Evolutionary conservation across 1,140 invertebrate species (phyloP).

Genomic region (fruit fly (Drosophila melanogaster)): DNA sequence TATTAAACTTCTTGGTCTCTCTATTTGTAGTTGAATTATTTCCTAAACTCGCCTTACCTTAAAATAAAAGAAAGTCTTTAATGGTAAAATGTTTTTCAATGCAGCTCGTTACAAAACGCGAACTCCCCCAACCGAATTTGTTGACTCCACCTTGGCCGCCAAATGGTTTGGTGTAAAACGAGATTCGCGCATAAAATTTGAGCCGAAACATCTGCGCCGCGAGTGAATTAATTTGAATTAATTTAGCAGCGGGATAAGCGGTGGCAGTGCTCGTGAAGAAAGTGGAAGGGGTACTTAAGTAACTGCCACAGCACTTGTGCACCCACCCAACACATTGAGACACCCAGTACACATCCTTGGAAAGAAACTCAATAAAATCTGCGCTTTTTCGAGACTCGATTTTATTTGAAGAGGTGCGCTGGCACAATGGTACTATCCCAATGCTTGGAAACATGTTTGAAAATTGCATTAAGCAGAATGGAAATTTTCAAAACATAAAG

Average conservation of each 20-base stretch:
- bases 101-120: background rate
- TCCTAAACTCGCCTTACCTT: no score
- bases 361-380: conserved; percentile 67
- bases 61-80: background rate
- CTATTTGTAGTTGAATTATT: no score
- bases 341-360: conserved; percentile 59
- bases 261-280: conserved; percentile 7
- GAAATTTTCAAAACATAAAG: background rate
- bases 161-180: conserved; percentile 75
- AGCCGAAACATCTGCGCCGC: conserved; percentile 80
- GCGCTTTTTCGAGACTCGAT: conserved; percentile 5
- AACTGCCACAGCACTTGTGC: conserved; percentile 70
- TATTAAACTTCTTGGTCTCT: no score
- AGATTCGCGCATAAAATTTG: conserved; percentile 81
- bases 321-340: conserved; percentile 46
- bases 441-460: background rate
- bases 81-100: background rate
- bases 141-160: conserved; percentile 49
- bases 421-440: conserved; percentile 7
- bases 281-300: conserved; percentile 49
- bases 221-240: conserved; percentile 82
- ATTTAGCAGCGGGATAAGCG: conserved; percentile 62
- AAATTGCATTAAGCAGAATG: no score
- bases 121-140: conserved; percentile 1
- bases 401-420: conserved; percentile 48